Conservation (phyloP, 2,888 invertebrate species). For the Melangyna quadrimaculata region DNA sequence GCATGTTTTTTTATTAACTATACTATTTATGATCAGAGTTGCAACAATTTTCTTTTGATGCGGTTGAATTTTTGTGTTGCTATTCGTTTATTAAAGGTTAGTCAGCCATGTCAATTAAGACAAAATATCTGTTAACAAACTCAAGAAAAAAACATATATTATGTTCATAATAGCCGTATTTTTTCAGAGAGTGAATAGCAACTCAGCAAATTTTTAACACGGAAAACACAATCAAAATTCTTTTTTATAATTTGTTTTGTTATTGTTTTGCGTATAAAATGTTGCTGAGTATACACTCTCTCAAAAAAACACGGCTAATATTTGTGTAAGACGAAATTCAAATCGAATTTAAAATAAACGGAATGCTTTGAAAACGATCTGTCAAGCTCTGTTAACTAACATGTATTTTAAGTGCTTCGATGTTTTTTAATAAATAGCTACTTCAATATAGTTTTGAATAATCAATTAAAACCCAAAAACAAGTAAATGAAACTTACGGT, state of each 20-base stretch:
- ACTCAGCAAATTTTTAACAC: too few relatives aligned
- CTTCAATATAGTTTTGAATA: not conserved
- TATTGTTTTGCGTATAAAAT: too few relatives aligned
- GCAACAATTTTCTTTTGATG: conserved; percentile 29
- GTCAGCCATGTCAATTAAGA: conserved; percentile 19
- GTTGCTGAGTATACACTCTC: too few relatives aligned
- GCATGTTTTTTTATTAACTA: too few relatives aligned
- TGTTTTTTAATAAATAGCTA: not conserved
- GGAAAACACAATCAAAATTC: too few relatives aligned
- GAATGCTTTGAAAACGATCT: not conserved
- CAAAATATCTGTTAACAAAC: not conserved
- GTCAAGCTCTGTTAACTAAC: conserved; percentile 42
- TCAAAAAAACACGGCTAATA: too few relatives aligned
- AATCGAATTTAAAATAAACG: not conserved
- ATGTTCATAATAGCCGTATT: too few relatives aligned
- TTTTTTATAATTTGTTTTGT: too few relatives aligned
- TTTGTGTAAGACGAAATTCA: not conserved
- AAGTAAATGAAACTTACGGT: too few relatives aligned
- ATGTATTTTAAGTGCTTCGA: conserved; percentile 5
- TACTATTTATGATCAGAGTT: conserved; percentile 31
- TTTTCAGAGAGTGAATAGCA: too few relatives aligned
- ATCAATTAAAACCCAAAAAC: too few relatives aligned
- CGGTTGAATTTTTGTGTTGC: not conserved
- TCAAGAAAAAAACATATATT: not conserved
- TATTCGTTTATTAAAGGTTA: not conserved